A percentile compares a stretch with the other conserved stretches of the same genome.
Evolutionary conservation across 2,888 invertebrate genomes (phyloP).

Genomic region (Callimorpha dominula): DNA sequence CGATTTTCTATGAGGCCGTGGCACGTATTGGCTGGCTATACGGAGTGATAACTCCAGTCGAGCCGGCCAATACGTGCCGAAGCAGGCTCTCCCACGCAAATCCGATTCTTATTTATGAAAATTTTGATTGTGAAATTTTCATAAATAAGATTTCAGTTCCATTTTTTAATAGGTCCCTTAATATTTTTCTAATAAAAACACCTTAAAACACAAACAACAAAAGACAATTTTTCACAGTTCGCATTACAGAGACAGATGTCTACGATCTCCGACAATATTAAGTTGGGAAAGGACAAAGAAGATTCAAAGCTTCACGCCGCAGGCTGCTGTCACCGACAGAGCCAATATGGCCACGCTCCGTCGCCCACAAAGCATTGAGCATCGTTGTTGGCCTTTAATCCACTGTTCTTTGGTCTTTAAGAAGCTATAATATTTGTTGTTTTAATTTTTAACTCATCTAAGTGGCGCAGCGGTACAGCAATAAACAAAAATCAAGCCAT

Average conservation of each 20-base stretch:
- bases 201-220: not conserved
- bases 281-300: not conserved
- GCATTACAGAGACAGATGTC: conserved; percentile 11
- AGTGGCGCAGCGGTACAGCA: not conserved
- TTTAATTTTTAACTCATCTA: not conserved
- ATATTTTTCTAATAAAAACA: not conserved
- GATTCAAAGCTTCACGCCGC: conserved; percentile 14
- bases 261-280: conserved; percentile 4
- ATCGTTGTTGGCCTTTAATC: not conserved
- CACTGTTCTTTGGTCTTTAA: not conserved
- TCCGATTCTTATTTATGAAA: too few relatives aligned
- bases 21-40: too few relatives aligned
- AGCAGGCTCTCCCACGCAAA: too few relatives aligned
- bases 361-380: not conserved
- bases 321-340: conserved; percentile 24
- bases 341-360: not conserved
- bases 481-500: not conserved
- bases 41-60: too few relatives aligned
- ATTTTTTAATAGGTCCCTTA: not conserved
- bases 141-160: not conserved
- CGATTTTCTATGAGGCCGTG: too few relatives aligned
- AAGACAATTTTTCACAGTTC: conserved; percentile 9
- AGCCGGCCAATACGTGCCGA: too few relatives aligned
- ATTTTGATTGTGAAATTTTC: too few relatives aligned
- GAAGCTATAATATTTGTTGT: not conserved